Conservation (phyloP, 2,797 vertebrate species). For the Leptoclinus maculatus region DNA sequence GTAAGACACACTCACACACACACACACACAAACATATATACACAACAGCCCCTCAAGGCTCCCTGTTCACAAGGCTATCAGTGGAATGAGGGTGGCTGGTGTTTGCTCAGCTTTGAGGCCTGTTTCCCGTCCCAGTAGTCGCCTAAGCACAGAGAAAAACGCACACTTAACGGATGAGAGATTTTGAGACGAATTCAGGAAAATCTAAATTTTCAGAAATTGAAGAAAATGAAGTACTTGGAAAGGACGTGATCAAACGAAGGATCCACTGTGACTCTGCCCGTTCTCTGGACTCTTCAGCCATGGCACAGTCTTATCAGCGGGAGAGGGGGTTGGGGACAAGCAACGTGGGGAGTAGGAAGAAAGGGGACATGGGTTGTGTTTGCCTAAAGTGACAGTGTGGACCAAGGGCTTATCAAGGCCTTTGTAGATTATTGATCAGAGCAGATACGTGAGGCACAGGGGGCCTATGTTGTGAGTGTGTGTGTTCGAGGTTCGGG, state of each 20-base stretch:
- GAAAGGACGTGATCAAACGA: constrained; percentile 7
- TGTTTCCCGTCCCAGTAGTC: constrained; percentile 69
- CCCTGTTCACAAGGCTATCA: constrained; percentile 87
- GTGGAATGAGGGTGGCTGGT: constrained; percentile 83
- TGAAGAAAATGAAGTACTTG: background rate
- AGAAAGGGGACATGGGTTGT: constrained; percentile 92
- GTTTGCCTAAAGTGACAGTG: constrained; percentile 95
- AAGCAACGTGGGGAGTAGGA: constrained; percentile 64
- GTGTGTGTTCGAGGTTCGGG: constrained; percentile 52
- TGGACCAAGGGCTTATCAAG: constrained; percentile 92
- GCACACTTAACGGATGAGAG: constrained; percentile 3
- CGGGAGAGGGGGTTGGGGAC: constrained; percentile 40
- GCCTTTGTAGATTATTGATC: constrained; percentile 96
- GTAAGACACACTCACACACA: constrained; percentile 17
- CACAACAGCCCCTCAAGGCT: constrained; percentile 74
- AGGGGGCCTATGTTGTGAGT: constrained; percentile 68
- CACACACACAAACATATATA: constrained; percentile 34
- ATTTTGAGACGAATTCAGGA: background rate
- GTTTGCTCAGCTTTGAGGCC: constrained; percentile 93
- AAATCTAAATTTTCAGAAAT: background rate
- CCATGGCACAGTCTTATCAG: constrained; percentile 86
- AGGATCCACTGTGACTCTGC: constrained; percentile 69
- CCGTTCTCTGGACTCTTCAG: constrained; percentile 86
- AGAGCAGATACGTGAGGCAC: constrained; percentile 89
- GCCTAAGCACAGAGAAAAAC: background rate